Evolutionary conservation across 2,888 invertebrate species (phyloP).

Genomic region (Ceratothoa steindachneri): DNA sequence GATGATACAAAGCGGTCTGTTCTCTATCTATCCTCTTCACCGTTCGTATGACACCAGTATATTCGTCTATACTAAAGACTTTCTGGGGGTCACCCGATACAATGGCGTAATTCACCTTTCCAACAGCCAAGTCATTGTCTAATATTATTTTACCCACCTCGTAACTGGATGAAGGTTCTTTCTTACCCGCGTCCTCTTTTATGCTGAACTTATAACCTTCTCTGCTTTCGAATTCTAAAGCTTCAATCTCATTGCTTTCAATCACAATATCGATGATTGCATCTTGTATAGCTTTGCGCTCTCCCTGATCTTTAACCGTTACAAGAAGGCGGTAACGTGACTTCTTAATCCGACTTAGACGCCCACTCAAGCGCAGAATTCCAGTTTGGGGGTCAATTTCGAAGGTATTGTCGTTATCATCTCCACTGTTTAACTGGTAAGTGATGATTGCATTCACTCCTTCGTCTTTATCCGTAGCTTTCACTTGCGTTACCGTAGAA

Average conservation of each 20-base stretch:
- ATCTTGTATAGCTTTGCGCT: slow-evolving; percentile 66
- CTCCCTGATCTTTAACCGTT: slow-evolving; percentile 76
- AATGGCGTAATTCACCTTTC: slow-evolving; percentile 69
- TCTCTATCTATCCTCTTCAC: slow-evolving; percentile 79
- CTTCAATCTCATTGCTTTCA: slow-evolving; percentile 67
- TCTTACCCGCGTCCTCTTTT: slow-evolving; percentile 71
- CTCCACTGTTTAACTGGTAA: slow-evolving; percentile 72
- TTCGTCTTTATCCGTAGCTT: slow-evolving; percentile 78
- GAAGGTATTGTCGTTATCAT: slow-evolving; percentile 67
- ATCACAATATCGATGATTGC: slow-evolving; percentile 61
- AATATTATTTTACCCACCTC: slow-evolving; percentile 65
- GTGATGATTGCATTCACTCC: slow-evolving; percentile 79
- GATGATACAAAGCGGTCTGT: slow-evolving; percentile 67
- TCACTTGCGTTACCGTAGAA: slow-evolving; percentile 67
- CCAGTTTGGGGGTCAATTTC: slow-evolving; percentile 73
- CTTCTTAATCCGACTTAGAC: slow-evolving; percentile 62
- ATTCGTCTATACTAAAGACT: slow-evolving; percentile 74
- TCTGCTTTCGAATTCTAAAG: slow-evolving; percentile 68
- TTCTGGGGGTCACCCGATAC: slow-evolving; percentile 69
- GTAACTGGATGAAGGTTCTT: slow-evolving; percentile 61
- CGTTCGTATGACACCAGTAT: slow-evolving; percentile 72
- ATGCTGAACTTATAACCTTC: slow-evolving; percentile 78
- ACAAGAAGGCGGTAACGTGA: slow-evolving; percentile 69
- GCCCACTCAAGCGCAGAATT: slow-evolving; percentile 65
- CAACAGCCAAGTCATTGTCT: slow-evolving; percentile 9